Evolutionary conservation across 1,140 invertebrate genomes (phyloP).

Genomic region (Pissodes strobi): DNA sequence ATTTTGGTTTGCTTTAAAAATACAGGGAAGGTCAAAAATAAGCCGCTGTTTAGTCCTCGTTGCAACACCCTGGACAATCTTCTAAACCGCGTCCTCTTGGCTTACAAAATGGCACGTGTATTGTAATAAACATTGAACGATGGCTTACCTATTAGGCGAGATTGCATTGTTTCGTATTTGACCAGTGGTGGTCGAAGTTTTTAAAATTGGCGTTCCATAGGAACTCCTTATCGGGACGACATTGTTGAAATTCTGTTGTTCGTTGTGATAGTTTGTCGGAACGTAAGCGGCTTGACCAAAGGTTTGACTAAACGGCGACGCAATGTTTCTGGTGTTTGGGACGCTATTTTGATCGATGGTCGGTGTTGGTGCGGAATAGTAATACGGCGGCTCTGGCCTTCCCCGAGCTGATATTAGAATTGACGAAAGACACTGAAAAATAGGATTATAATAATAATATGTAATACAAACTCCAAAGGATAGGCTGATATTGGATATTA

Average conservation of each 20-base stretch:
- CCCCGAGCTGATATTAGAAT: not conserved
- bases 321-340: not conserved
- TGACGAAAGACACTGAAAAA: too few relatives aligned
- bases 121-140: not conserved
- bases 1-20: too few relatives aligned
- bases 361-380: not conserved
- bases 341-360: not conserved
- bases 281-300: not conserved
- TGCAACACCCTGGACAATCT: too few relatives aligned
- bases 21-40: too few relatives aligned
- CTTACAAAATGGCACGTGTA: too few relatives aligned
- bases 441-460: too few relatives aligned
- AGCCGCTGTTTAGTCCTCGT: too few relatives aligned
- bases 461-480: too few relatives aligned
- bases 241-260: conserved; percentile 57
- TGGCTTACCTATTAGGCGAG: not conserved
- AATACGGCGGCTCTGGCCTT: conserved; percentile 5
- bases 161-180: not conserved
- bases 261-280: not conserved
- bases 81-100: too few relatives aligned
- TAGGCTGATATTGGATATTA: too few relatives aligned
- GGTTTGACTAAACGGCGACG: too few relatives aligned
- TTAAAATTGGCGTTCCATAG: conserved; percentile 75
- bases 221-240: conserved; percentile 85
- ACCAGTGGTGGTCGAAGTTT: conserved; percentile 67